phyloP scores from a whole-genome alignment of 2,888 invertebrate genomes.

The Himalopsyche kuldschensis region DNA sequence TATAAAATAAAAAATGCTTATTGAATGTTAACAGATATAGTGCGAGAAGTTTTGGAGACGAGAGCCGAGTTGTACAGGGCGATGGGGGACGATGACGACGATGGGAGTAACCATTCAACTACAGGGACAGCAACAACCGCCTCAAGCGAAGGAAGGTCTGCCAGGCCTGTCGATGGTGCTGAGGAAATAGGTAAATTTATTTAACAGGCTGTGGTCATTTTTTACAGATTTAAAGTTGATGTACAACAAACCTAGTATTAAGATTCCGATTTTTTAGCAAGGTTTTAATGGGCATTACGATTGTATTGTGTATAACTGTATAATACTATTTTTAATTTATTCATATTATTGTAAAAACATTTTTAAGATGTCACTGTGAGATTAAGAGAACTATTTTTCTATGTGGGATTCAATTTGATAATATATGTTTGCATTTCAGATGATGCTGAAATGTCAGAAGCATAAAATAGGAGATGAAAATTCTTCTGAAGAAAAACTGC shows the following conservation, averaged over 20 bases:
- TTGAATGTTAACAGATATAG: slow-evolving; percentile 61
- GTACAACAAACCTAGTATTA: too few relatives aligned
- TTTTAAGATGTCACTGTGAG: too few relatives aligned
- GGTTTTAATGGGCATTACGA: too few relatives aligned
- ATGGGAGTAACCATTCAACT: slow-evolving; percentile 12
- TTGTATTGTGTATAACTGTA: too few relatives aligned
- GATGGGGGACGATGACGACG: slow-evolving; percentile 47
- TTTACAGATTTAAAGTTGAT: too few relatives aligned
- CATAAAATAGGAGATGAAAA: neutral
- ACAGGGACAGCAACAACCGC: slow-evolving; percentile 8
- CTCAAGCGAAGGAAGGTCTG: neutral
- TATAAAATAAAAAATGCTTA: neutral
- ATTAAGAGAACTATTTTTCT: too few relatives aligned
- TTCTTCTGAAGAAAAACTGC: neutral
- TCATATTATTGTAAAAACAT: too few relatives aligned
- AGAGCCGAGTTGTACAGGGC: slow-evolving; percentile 66
- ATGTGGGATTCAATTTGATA: too few relatives aligned
- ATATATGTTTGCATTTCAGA: neutral
- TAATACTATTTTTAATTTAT: too few relatives aligned
- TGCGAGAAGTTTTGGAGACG: slow-evolving; percentile 76
- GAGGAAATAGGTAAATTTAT: neutral
- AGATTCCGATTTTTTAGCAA: too few relatives aligned
- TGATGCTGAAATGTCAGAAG: neutral
- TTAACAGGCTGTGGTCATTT: too few relatives aligned
- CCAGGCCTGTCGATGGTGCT: neutral